Percentiles rank a stretch among this genome's conserved stretches.
Conservation (phyloP, 2,797 vertebrate species). For the Rhabdomys pumilio region DNA sequence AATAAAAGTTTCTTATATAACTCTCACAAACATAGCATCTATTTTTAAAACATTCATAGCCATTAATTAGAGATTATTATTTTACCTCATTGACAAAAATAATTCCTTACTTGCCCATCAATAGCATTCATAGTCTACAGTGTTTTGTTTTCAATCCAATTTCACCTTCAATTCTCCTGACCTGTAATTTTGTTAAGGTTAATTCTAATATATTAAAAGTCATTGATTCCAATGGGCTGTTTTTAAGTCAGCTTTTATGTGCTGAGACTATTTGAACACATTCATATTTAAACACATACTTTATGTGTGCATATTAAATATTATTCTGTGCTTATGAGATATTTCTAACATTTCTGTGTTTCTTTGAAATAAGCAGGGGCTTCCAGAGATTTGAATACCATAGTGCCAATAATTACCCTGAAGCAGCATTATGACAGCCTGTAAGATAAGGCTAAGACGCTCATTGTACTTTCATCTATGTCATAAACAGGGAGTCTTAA, state of each 20-base stretch:
- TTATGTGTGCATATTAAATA: background rate
- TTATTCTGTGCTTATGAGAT: background rate
- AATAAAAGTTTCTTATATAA: conserved; percentile 50
- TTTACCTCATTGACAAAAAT: conserved; percentile 65
- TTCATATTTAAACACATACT: background rate
- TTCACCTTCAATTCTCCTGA: conserved; percentile 85
- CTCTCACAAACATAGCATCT: conserved; percentile 46
- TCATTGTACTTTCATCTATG: background rate
- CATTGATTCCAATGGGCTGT: conserved; percentile 80
- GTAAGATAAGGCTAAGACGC: background rate
- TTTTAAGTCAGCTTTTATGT: conserved; percentile 76
- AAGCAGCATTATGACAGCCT: background rate
- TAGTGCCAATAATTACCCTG: background rate
- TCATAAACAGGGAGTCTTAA: background rate
- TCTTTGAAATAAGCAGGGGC: conserved; percentile 18
- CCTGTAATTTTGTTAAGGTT: conserved; percentile 84
- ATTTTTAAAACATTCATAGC: conserved; percentile 46
- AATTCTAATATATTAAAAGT: conserved; percentile 84
- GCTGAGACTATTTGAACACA: conserved; percentile 37
- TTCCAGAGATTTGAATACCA: conserved; percentile 18
- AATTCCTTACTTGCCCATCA: conserved; percentile 18
- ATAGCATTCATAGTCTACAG: conserved; percentile 59
- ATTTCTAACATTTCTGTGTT: background rate
- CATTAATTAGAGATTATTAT: conserved; percentile 38
- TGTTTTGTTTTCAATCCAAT: conserved; percentile 62